Conservation (phyloP, 2,797 vertebrate species). For the Holocentrus rufus region DNA sequence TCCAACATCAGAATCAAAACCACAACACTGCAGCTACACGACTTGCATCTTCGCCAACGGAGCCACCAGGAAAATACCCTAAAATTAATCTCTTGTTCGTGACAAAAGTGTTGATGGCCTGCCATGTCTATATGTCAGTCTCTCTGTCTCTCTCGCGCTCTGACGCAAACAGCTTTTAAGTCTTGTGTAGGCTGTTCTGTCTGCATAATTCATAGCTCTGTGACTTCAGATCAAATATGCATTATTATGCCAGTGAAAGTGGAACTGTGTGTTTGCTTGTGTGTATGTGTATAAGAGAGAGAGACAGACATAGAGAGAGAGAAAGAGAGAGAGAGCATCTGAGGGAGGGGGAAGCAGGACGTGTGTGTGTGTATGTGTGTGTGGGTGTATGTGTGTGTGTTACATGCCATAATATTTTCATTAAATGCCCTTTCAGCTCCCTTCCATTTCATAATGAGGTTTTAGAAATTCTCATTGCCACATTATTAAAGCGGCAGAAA, state of each 20-base stretch:
- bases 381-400: neutral
- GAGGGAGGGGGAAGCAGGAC: no score
- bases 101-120: neutral
- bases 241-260: constrained; percentile 58
- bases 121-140: constrained; percentile 25
- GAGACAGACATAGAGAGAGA: neutral
- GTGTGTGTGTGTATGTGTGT: neutral
- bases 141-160: constrained; percentile 12
- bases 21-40: no score
- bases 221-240: constrained; percentile 70
- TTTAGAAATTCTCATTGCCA: no score
- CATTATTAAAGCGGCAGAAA: no score
- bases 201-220: constrained; percentile 73
- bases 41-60: constrained; percentile 4
- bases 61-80: neutral
- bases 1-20: no score
- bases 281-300: constrained; percentile 4
- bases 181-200: constrained; percentile 41
- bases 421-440: no score
- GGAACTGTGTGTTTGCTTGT: constrained; percentile 15
- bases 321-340: neutral
- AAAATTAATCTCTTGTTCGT: no score
- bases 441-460: no score
- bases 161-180: constrained; percentile 58
- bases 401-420: no score